phyloP scores from a whole-genome alignment of 1,140 invertebrate species.

The Rhagoletis zephyria region DNA sequence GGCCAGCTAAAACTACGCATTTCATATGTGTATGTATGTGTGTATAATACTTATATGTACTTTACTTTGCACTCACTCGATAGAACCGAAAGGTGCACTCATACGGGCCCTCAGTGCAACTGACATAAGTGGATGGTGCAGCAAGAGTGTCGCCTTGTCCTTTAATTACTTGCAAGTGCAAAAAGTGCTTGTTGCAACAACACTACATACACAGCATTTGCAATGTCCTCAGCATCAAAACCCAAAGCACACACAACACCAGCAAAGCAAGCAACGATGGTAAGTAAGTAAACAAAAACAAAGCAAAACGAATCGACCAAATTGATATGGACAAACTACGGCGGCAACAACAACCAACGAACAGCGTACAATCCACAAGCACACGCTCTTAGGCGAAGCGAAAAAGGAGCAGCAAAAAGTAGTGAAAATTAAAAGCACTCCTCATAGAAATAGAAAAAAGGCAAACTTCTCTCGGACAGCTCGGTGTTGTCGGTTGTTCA shows the following conservation, averaged over 20 bases:
- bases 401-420: slow-evolving; percentile 14
- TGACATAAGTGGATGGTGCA: background rate
- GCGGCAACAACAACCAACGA: background rate
- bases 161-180: slow-evolving; percentile 52
- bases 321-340: slow-evolving; percentile 30
- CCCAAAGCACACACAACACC: background rate
- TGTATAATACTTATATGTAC: too few relatives aligned
- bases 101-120: background rate
- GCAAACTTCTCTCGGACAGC: background rate
- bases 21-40: too few relatives aligned
- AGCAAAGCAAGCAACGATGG: too few relatives aligned
- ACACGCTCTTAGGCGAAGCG: background rate
- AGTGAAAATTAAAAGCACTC: slow-evolving; percentile 31
- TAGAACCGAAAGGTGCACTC: too few relatives aligned
- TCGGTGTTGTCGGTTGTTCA: slow-evolving; percentile 52
- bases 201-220: background rate
- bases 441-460: slow-evolving; percentile 42
- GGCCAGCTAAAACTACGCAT: too few relatives aligned
- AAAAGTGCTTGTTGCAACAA: slow-evolving; percentile 27
- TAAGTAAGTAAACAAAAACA: background rate
- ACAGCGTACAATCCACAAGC: background rate
- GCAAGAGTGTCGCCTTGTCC: slow-evolving; percentile 51
- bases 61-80: too few relatives aligned
- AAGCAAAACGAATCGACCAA: slow-evolving; percentile 16
- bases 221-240: background rate